Percentiles rank a stretch among this genome's conserved stretches.
Conservation (phyloP, 2,797 vertebrate species). For the Myripristis murdjan region DNA sequence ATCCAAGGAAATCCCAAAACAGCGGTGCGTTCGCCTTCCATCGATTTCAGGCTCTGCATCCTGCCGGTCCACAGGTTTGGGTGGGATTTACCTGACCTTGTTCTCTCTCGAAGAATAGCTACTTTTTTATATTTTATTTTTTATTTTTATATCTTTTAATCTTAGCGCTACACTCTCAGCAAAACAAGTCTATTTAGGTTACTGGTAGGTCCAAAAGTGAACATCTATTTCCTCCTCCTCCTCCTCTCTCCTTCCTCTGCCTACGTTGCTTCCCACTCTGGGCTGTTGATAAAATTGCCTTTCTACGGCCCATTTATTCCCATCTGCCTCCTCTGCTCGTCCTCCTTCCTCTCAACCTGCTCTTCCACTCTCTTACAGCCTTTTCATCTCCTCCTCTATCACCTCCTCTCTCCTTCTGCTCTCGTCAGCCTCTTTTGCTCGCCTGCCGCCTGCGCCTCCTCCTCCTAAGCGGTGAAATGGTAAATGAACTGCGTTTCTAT, state of each 20-base stretch:
- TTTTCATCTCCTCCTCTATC: slow-evolving; percentile 12
- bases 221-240: slow-evolving; percentile 56
- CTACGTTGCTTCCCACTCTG: slow-evolving; percentile 50
- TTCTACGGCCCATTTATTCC: slow-evolving; percentile 70
- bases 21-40: slow-evolving; percentile 34
- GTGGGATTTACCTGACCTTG: slow-evolving; percentile 35
- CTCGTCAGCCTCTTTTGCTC: no score
- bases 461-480: no score
- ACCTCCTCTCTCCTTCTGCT: neutral
- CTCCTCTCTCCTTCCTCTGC: slow-evolving; percentile 34
- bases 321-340: slow-evolving; percentile 51
- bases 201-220: slow-evolving; percentile 61
- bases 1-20: slow-evolving; percentile 31
- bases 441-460: neutral
- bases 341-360: slow-evolving; percentile 35
- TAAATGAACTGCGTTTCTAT: no score
- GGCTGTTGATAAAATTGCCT: slow-evolving; percentile 69
- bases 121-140: no score
- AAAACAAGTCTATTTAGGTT: slow-evolving; percentile 61
- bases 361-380: slow-evolving; percentile 38
- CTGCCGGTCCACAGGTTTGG: slow-evolving; percentile 26
- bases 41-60: slow-evolving; percentile 22
- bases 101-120: slow-evolving; percentile 1
- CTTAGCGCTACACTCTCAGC: slow-evolving; percentile 24
- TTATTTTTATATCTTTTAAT: no score